These are phyloP conservation scores for Porites australiensis DNA, from an alignment of 64 coral and sea anemone genomes.

Conservation along the genomic window DNA sequence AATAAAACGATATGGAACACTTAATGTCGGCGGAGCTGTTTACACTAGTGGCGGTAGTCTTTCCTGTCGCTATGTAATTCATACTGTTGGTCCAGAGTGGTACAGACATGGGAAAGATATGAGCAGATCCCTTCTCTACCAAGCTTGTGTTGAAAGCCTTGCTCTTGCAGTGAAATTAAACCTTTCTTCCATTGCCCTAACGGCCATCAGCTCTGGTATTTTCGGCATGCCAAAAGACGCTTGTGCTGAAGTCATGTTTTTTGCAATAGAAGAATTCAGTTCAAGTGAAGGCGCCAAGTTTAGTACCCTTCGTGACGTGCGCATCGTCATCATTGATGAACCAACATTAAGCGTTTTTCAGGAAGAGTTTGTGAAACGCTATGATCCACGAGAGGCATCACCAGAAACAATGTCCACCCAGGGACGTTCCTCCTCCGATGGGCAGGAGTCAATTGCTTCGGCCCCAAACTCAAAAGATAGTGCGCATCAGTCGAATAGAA, in stretches of 20 bases:
- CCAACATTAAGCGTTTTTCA: constrained; percentile 64
- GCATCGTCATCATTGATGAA: constrained; percentile 77
- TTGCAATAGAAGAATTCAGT: constrained; percentile 57
- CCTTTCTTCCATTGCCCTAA: constrained; percentile 62
- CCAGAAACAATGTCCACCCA: background rate
- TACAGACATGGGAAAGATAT: background rate
- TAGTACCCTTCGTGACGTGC: constrained; percentile 63
- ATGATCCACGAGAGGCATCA: background rate
- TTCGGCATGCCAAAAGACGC: constrained; percentile 72
- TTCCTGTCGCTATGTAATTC: constrained; percentile 44
- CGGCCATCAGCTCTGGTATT: constrained; percentile 74
- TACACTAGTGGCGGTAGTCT: constrained; percentile 26
- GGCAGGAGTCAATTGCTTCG: too few species aligned
- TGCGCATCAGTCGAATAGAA: too few species aligned
- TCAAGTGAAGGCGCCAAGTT: background rate
- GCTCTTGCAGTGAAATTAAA: background rate
- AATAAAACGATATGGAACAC: background rate
- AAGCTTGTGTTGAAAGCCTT: constrained; percentile 10
- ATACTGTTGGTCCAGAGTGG: constrained; percentile 53
- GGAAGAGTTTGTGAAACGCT: constrained; percentile 73
- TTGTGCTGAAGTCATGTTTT: constrained; percentile 85
- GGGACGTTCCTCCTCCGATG: too few species aligned
- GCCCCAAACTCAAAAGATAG: too few species aligned
- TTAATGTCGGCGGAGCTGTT: constrained; percentile 41
- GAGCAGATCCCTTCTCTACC: background rate